These are phyloP conservation scores for Chondrosia reniformis DNA, from an alignment of 37 sponge, comb jelly and placozoan species.

Conservation along the genomic window DNA sequence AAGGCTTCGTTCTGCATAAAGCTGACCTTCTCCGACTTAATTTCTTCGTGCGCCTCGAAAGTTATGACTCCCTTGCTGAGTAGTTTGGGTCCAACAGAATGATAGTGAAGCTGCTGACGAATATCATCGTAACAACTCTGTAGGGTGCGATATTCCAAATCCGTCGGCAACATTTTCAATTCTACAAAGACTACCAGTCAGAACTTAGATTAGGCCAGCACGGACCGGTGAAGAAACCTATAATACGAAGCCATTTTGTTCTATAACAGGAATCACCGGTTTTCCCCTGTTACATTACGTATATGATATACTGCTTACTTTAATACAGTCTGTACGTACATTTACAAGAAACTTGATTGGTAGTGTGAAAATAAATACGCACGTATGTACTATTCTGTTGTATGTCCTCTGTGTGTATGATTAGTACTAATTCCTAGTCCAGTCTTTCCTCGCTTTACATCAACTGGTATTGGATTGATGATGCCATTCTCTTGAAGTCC, in stretches of 20 bases:
- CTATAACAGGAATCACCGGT: too few relatives aligned
- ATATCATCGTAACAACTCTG: neutral
- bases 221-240: too few relatives aligned
- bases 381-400: too few relatives aligned
- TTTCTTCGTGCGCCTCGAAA: neutral
- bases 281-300: too few relatives aligned
- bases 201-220: too few relatives aligned
- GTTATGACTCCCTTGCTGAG: neutral
- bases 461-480: constrained; percentile 33
- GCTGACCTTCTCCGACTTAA: neutral
- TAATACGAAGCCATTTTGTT: too few relatives aligned
- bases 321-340: too few relatives aligned
- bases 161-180: neutral
- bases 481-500: constrained; percentile 56
- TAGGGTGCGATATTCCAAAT: neutral
- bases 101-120: neutral
- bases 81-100: neutral
- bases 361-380: too few relatives aligned
- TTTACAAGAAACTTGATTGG: too few relatives aligned
- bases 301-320: too few relatives aligned
- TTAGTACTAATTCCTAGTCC: constrained; percentile 35
- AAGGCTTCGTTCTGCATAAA: neutral
- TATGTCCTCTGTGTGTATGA: too few relatives aligned
- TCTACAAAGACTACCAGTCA: neutral
- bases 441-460: constrained; percentile 13